Evolutionary conservation across 2,113 vertebrate genomes (phyloP).

Genomic region (Pedionomus torquatus): DNA sequence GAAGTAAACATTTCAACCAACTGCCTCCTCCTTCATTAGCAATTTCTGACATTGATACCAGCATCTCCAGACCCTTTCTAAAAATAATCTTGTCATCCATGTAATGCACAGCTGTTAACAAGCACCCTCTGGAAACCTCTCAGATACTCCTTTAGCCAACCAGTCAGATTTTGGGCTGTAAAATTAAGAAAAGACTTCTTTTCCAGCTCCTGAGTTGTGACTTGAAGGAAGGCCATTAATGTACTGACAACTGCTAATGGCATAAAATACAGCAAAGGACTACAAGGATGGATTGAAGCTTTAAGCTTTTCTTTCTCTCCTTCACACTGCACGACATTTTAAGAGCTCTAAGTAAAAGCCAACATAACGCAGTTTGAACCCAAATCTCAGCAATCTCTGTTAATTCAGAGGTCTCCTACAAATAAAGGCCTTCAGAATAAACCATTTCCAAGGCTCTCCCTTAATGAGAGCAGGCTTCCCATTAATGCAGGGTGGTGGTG

Average conservation of each 20-base stretch:
- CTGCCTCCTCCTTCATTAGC: not conserved
- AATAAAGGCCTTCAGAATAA: not conserved
- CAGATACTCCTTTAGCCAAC: not conserved
- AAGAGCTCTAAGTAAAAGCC: not conserved
- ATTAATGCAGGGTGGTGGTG: not conserved
- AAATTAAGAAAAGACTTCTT: not conserved
- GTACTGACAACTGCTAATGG: not conserved
- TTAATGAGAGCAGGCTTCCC: slow-evolving; percentile 18
- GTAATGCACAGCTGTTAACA: not conserved
- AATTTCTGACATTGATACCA: not conserved
- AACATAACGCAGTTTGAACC: not conserved
- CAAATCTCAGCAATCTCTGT: not conserved
- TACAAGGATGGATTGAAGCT: not conserved
- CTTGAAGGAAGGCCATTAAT: not conserved
- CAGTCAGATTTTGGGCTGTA: not conserved
- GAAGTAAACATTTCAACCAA: not conserved
- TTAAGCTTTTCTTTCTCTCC: not conserved
- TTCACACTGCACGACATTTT: not conserved
- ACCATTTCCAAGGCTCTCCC: not conserved
- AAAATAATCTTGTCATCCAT: not conserved
- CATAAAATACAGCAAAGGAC: not conserved
- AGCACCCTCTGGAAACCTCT: not conserved
- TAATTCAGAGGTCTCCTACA: not conserved
- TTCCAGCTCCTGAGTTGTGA: not conserved
- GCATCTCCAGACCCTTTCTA: not conserved